Evolutionary conservation across 2,113 vertebrate species (phyloP), one percentile per base, ranked within the genome.

Genomic region (Heterochromis multidens): DNA sequence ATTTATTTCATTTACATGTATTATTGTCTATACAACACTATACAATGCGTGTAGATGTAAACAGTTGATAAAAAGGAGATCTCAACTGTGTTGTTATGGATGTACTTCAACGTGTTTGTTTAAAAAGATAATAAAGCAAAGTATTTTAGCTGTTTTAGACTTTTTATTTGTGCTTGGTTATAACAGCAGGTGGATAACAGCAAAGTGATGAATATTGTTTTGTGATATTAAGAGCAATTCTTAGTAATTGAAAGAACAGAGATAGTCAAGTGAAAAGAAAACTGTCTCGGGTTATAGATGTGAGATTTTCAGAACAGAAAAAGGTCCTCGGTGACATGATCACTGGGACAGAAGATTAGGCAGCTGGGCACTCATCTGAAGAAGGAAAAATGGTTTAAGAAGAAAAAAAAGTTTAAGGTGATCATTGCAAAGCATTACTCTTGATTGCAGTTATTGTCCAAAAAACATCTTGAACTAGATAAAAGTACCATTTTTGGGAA

Each of bases 1-100:
- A 96, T 96, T 96, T 95, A 94, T 95, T 96, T 95, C 93, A 95
- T 94, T 95, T 95, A 97, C 97, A 97, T 98, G 98, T 98, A 97
- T 99, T 98, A 98, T 97, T 98, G 97, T 98, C 98, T 46, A 23
- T 70, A 46, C 46, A 11, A 27, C 17, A 46, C 40, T 70, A 27
- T 46, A 8, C 63, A 70, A 65, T 40, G 5, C 46, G 5, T 70
- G 65, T 19, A 27, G 23, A 70, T 46, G 25, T 9, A 70, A 70
- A 70, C 8, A 29, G n/a, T 67, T 67, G 91, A 97, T 97, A 97
- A 97, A 52, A 31, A 72, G 25, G 29, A 52, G 10, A 27, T 52
- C 29, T 96, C 96, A 97, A 43, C 40, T 5, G 25, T 49, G 40
- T 25, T 67, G 37, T 27, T 46, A 27, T 3, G 3, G 67, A 49